Percentiles rank a stretch among this genome's conserved stretches.
phyloP scores from a whole-genome alignment of 2,888 invertebrate species.

The Andrena flavipes region DNA sequence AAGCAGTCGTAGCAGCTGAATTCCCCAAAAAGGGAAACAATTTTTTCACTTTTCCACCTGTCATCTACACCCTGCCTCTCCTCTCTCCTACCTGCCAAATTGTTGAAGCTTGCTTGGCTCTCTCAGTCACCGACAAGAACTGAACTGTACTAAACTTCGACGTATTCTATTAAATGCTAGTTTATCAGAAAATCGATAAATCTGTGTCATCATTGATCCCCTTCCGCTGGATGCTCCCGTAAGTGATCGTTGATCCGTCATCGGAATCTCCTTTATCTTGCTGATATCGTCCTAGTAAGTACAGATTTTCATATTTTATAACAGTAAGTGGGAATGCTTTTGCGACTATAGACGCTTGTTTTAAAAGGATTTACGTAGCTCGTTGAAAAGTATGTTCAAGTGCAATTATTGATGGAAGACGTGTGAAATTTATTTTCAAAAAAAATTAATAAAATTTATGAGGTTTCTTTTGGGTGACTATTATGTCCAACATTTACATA shows the following conservation, averaged over 20 bases:
- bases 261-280: not conserved
- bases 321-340: not conserved
- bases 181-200: slow-evolving; percentile 77
- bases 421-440: too few species aligned
- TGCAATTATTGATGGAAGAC: not conserved
- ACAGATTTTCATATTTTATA: slow-evolving; percentile 20
- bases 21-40: not conserved
- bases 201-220: slow-evolving; percentile 39
- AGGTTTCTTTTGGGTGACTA: too few species aligned
- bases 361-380: not conserved
- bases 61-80: not conserved
- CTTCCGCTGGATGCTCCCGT: not conserved
- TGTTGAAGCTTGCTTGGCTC: slow-evolving; percentile 74
- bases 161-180: slow-evolving; percentile 82
- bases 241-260: not conserved
- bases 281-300: slow-evolving; percentile 48
- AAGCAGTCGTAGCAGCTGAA: not conserved
- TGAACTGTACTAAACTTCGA: slow-evolving; percentile 80
- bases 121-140: slow-evolving; percentile 66
- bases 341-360: not conserved
- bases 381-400: not conserved
- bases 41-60: slow-evolving; percentile 1
- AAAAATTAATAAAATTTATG: too few species aligned
- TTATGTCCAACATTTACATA: not conserved
- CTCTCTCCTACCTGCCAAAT: slow-evolving; percentile 30